Evolutionary conservation across 2,888 invertebrate species (phyloP), one percentile per base, ranked within the genome.

Genomic region (Pandemis corylana): DNA sequence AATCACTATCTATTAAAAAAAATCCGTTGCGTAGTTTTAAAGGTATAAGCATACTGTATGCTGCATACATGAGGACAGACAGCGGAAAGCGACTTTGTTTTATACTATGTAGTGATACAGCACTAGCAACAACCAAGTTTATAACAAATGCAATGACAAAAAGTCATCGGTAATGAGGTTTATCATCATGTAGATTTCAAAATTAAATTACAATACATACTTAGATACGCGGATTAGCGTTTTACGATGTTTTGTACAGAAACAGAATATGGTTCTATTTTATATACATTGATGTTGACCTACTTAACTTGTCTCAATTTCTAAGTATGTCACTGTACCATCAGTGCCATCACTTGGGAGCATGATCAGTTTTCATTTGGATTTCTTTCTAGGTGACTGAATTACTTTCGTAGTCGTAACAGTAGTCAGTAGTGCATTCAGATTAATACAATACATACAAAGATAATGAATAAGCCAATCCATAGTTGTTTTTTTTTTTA

Each of bases 381-480:
- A n/a, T n/a, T n/a, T n/a, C 61, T 62, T 62, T 49, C n/a, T 70
- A 28, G 5, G 53, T 51, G 15, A 56, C 15, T 56, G 15, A 56
- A 56, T 56, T 15, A 6, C 53, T 56, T 56, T 20, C 15, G 2
- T 15, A 9, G 15, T 13, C 7, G 15, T 56, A 7, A 53, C 53
- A 15, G 53, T 53, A 56, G n/a, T 53, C 46, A 46, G 42, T 56
- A 65, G n/a, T n/a, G n/a, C n/a, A n/a, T n/a, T n/a, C n/a, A n/a
- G n/a, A n/a, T n/a, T 63, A 56, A 71, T 41, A 12, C 53, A 51
- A 72, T 62, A 28, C 61, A 69, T 68, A 63, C 68, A 68, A 63
- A 56, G 56, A 68, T 68, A 68, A 63, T 28, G 28, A 28, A 28
- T 36, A 36, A 36, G 28, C 28, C 28, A 36, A 36, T 36, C 28